Conservation (phyloP, 53 echinoderm and acorn worm species). For the Luidia sarsii region DNA sequence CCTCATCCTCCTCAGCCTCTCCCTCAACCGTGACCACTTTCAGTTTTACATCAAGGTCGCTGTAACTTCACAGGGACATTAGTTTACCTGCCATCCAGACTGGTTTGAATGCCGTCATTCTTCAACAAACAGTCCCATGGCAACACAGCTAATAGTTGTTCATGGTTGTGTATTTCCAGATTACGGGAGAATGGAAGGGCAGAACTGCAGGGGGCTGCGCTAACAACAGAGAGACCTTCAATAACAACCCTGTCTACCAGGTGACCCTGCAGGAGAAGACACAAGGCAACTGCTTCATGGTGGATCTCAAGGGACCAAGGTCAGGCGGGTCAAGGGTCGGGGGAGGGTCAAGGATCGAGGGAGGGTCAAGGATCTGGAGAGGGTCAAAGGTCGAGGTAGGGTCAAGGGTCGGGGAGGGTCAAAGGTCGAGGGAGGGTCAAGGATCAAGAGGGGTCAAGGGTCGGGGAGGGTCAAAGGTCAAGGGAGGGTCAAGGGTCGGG, state of each 20-base stretch:
- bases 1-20: too few species aligned
- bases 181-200: slow-evolving; percentile 97
- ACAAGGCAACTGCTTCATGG: slow-evolving; percentile 77
- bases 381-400: too few species aligned
- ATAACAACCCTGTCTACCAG: slow-evolving; percentile 92
- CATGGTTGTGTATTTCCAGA: slow-evolving; percentile 31
- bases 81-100: neutral
- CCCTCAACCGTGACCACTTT: too few species aligned
- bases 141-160: neutral
- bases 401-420: neutral
- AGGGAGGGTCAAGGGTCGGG: too few species aligned
- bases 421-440: too few species aligned
- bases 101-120: too few species aligned
- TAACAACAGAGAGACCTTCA: slow-evolving; percentile 69
- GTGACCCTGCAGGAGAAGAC: slow-evolving; percentile 74
- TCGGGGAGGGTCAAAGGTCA: too few species aligned
- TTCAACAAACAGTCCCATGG: neutral
- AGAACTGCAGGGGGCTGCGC: slow-evolving; percentile 89
- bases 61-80: neutral
- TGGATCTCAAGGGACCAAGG: slow-evolving; percentile 97
- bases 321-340: slow-evolving; percentile 47
- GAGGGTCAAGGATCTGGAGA: too few species aligned
- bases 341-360: too few species aligned
- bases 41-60: too few species aligned
- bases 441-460: too few species aligned